phyloP scores from a whole-genome alignment of 2,797 vertebrate genomes.

The Hyperoplus immaculatus region DNA sequence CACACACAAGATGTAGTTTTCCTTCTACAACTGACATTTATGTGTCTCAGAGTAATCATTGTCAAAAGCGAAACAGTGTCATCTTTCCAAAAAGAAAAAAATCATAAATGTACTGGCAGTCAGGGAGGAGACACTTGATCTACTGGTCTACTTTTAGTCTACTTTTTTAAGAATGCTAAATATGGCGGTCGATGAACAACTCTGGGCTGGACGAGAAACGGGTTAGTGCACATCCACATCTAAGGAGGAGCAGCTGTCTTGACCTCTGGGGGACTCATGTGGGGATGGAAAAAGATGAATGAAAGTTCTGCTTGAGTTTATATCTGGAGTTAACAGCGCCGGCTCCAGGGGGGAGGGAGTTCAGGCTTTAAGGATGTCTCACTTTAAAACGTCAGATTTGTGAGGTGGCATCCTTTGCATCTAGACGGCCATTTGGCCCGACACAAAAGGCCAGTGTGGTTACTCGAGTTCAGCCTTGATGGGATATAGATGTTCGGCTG shows the following conservation, averaged over 20 bases:
- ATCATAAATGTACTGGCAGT: background rate
- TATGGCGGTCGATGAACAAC: slow-evolving; percentile 57
- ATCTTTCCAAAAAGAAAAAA: slow-evolving; percentile 36
- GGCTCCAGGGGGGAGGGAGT: background rate
- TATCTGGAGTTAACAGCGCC: slow-evolving; percentile 6
- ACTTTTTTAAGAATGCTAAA: slow-evolving; percentile 75
- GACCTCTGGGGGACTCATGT: slow-evolving; percentile 46
- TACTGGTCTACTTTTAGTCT: slow-evolving; percentile 60
- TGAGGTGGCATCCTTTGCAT: background rate
- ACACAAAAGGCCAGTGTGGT: slow-evolving; percentile 5
- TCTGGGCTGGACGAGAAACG: slow-evolving; percentile 44
- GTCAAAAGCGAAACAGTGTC: slow-evolving; percentile 39
- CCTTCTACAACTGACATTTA: slow-evolving; percentile 26
- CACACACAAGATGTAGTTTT: slow-evolving; percentile 18
- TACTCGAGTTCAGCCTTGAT: slow-evolving; percentile 5
- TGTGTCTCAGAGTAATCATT: slow-evolving; percentile 20
- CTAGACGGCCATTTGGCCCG: background rate
- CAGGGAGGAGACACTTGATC: slow-evolving; percentile 47
- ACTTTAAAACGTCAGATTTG: slow-evolving; percentile 15
- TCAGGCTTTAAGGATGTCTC: background rate
- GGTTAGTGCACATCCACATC: slow-evolving; percentile 57
- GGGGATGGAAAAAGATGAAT: slow-evolving; percentile 56
- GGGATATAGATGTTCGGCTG: background rate
- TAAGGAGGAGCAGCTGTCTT: slow-evolving; percentile 64
- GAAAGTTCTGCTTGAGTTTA: slow-evolving; percentile 23